Evolutionary conservation across 2,888 invertebrate species (phyloP).

Genomic region (Lithosia quadra): DNA sequence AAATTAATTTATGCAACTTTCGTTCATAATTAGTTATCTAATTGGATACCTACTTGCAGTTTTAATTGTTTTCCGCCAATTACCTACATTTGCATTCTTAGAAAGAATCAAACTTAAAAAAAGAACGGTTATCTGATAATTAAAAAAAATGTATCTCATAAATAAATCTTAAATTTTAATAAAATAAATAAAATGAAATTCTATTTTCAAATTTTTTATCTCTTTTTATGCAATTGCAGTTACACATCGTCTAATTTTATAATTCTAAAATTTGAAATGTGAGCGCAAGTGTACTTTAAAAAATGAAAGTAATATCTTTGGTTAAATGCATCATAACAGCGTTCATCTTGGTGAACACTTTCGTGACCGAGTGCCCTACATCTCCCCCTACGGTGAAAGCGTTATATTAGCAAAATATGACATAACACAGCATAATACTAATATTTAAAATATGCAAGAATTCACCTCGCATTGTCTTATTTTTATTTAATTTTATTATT

Average conservation of each 20-base stretch:
- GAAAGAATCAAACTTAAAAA: not conserved
- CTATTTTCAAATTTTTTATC: not conserved
- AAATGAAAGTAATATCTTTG: constrained; percentile 25
- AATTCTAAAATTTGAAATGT: not conserved
- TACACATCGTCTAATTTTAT: not conserved
- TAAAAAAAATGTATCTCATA: not conserved
- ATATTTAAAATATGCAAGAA: constrained; percentile 13
- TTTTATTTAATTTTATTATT: not conserved
- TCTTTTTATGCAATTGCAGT: not conserved
- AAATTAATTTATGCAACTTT: constrained; percentile 10
- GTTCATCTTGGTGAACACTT: constrained; percentile 20
- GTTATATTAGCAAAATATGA: constrained; percentile 26
- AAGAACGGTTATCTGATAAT: not conserved
- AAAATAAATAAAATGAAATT: not conserved
- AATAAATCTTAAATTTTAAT: not conserved
- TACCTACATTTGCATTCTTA: not conserved
- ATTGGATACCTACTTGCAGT: not conserved
- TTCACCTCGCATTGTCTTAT: constrained; percentile 7
- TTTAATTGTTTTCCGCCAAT: not conserved
- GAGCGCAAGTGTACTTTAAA: constrained; percentile 5
- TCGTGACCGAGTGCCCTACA: constrained; percentile 28
- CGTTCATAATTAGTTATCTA: constrained; percentile 3
- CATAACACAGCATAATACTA: constrained; percentile 27
- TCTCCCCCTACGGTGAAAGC: constrained; percentile 25
- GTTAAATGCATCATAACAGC: constrained; percentile 16